Evolutionary conservation across 2,888 invertebrate species (phyloP), one percentile per base, ranked within the genome.

Genomic region (Drosophila picticornis): DNA sequence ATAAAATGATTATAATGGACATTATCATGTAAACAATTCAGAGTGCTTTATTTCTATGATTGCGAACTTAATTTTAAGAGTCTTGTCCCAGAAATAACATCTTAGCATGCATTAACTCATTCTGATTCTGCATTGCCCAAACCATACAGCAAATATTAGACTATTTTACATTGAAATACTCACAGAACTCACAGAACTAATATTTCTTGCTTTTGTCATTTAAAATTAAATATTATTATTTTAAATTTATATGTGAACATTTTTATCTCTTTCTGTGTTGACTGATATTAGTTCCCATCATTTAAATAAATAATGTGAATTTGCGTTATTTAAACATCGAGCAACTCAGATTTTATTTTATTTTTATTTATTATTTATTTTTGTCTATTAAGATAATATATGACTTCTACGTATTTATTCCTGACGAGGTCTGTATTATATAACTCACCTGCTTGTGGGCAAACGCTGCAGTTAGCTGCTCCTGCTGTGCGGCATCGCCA

Each of bases 381-480:
- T 10, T 9, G 10, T 19, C 10, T 40, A 40, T 38, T 38, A 4
- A 40, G 38, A 9, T 40, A 4, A n/a, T 10, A 40, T 40, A n/a
- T n/a, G 4, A 40, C 19, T 40, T n/a, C 11, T 40, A n/a, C 4
- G 40, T 40, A 19, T 10, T 22, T 46, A 22, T 46, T 46, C 7
- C 7, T 22, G 7, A 22, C 22, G 22, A 11, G 11, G 22, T 25
- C 4, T 46, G 16, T 25, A 25, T 25, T 16, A 40, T 32, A 9
- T 32, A n/a, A 22, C 38, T 29, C 3, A 93, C 93, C 84, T 93
- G 95, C 92, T 96, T 96, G 86, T 95, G 95, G 55, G 95, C 95
- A 82, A 95, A 95, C 43, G 95, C 95, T 82, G 95, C 94, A 87
- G 94, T 94, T 65, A 95, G 94, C 65, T 94, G 95, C 83, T 95